phyloP scores from a whole-genome alignment of 2,113 vertebrate genomes.

The Leptocoma aspasia region DNA sequence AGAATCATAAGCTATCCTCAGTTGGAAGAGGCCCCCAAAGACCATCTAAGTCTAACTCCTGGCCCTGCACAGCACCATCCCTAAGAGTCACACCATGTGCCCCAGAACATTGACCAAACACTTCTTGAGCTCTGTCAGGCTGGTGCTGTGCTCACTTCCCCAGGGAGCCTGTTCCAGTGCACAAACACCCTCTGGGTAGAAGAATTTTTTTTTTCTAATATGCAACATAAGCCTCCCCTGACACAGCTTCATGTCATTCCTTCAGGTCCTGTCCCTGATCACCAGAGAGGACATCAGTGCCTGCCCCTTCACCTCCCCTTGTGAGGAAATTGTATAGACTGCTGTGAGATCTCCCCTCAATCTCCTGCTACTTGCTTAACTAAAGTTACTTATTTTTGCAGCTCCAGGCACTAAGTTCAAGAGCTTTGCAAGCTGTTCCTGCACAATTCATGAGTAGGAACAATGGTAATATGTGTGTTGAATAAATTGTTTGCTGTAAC shows the following conservation, averaged over 20 bases:
- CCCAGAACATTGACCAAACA: rapidly evolving
- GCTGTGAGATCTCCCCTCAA: background rate
- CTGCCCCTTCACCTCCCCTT: background rate
- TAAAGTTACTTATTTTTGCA: background rate
- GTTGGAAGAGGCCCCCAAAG: background rate
- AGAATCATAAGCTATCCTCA: background rate
- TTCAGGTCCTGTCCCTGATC: background rate
- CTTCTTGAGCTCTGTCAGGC: background rate
- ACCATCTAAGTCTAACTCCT: background rate
- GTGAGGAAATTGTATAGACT: background rate
- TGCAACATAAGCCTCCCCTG: background rate
- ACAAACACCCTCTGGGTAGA: rapidly evolving
- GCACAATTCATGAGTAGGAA: background rate
- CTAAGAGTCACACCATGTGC: too few species aligned
- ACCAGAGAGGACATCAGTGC: background rate
- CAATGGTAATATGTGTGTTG: background rate
- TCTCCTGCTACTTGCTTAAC: background rate
- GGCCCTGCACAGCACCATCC: background rate
- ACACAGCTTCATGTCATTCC: background rate
- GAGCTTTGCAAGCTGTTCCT: background rate
- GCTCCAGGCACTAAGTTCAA: background rate
- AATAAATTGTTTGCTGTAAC: slow-evolving; percentile 18
- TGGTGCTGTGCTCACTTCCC: background rate
- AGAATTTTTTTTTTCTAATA: background rate
- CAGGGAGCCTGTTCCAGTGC: rapidly evolving